Base-by-base conservation (phyloP, 1,140 invertebrate genomes). In the Fopius arisanus region DNA sequence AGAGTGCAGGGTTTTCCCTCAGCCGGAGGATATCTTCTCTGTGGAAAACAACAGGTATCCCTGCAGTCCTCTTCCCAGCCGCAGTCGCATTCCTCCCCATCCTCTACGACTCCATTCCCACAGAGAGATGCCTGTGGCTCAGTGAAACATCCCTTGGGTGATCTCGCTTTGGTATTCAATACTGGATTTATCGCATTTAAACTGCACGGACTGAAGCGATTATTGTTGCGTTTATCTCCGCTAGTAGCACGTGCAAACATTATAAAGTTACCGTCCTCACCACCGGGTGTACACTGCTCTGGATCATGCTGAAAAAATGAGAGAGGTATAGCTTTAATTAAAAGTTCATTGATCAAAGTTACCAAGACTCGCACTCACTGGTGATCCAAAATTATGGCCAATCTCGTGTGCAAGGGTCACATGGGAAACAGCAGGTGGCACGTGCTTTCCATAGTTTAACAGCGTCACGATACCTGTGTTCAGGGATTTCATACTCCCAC, bases 401-500 rank as follows among this genome's bases (percentile, higher is more conserved):
- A 99, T 98, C 91, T 99, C 98, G 87, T 99, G 98, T 16, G 98
- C 98, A 73, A 99, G 91, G 9, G 98, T 99, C 62, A 99, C 96
- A 87, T 99, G 97, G 9, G 96, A 98, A n/a, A 99, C 98, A 28
- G 96, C 96, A 19, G 95, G 96, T 77, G 94, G 97, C n/a, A 99
- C 98, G 87, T 98, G 95, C 89, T 99, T 98, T 33, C 97, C 97
- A 89, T 99, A 99, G 89, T 99, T 99, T 33, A 99, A 89, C 66
- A 99, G 89, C 26, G 98, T 99, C 31, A 99, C 96, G 79, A 99
- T 98, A 67, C 98, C 98, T 0, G 98, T 99, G 88, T 99, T 99
- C 19, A 99, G 89, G 69, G 96, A 98, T 89, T 97, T 97, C 87
- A 97, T 92, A 76, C 95, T 96, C 74, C 96, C 95, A 80, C 97